Evolutionary conservation across 2,113 vertebrate genomes (phyloP).

Genomic region (Verasper variegatus): DNA sequence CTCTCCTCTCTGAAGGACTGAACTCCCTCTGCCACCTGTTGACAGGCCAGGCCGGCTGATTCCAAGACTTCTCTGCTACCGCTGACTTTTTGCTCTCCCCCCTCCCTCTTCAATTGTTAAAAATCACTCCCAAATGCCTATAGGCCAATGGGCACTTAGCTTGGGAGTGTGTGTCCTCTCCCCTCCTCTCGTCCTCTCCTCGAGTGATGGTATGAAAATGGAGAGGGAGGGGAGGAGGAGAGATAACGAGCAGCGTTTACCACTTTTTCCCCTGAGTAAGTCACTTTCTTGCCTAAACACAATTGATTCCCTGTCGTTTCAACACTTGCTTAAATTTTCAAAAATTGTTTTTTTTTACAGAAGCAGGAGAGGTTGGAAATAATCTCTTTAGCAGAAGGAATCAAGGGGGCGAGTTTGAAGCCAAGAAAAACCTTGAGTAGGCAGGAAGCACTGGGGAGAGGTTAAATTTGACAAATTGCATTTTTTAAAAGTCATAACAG

Average conservation of each 20-base stretch:
- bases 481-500: constrained; percentile 19
- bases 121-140: constrained; percentile 62
- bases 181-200: constrained; percentile 48
- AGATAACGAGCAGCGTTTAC: constrained; percentile 61
- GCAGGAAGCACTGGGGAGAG: constrained; percentile 7
- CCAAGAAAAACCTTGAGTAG: constrained; percentile 42
- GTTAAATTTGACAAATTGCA: constrained; percentile 22
- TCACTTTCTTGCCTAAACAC: not conserved
- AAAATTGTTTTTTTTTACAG: not conserved
- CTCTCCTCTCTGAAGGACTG: constrained; percentile 37
- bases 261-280: constrained; percentile 12
- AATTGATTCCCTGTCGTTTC: not conserved
- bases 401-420: constrained; percentile 16
- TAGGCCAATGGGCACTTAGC: constrained; percentile 78
- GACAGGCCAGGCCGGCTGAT: constrained; percentile 58
- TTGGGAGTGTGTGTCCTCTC: constrained; percentile 77
- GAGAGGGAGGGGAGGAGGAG: constrained; percentile 4
- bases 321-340: constrained; percentile 1
- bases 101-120: constrained; percentile 69
- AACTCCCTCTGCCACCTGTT: constrained; percentile 76
- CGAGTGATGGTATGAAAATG: constrained; percentile 49
- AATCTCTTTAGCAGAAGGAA: constrained; percentile 55
- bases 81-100: constrained; percentile 58
- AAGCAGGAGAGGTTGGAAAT: constrained; percentile 5
- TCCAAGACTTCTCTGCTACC: constrained; percentile 57